Percentiles rank a stretch among this genome's conserved stretches.
Conservation (phyloP, 2,113 vertebrate species). For the Neogale vison region DNA sequence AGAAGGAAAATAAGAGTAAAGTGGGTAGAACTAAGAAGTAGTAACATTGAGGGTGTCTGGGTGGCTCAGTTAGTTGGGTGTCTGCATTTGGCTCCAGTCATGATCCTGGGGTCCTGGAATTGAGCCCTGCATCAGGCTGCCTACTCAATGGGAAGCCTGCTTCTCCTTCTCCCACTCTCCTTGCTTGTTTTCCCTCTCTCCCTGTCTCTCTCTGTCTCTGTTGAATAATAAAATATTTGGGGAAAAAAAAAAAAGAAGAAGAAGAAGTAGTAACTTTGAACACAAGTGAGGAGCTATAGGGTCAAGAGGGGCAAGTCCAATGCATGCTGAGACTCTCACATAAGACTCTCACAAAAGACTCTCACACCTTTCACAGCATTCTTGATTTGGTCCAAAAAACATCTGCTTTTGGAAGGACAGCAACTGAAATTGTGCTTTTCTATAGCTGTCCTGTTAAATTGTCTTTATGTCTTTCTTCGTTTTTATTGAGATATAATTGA, state of each 20-base stretch:
- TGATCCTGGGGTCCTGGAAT: too few species aligned
- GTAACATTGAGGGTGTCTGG: background rate
- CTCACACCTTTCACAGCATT: background rate
- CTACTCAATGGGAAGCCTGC: too few species aligned
- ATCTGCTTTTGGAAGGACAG: background rate
- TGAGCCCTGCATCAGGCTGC: too few species aligned
- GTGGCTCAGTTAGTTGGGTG: too few species aligned
- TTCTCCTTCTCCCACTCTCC: too few species aligned
- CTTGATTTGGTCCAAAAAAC: background rate
- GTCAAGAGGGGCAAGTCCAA: background rate
- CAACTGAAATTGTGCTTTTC: background rate
- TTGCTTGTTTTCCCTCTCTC: too few species aligned
- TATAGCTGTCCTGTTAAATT: background rate
- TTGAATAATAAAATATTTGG: too few species aligned
- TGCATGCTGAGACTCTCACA: rapidly evolving
- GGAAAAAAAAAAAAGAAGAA: too few species aligned
- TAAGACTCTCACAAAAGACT: background rate
- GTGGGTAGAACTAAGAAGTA: background rate
- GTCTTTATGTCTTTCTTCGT: background rate
- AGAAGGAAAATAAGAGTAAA: background rate
- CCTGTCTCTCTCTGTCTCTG: too few species aligned
- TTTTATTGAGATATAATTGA: background rate
- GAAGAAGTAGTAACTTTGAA: background rate
- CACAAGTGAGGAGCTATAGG: rapidly evolving
- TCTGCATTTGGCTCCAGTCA: too few species aligned